Evolutionary conservation across 2,888 invertebrate genomes (phyloP).

Genomic region (Frankliniella fusca): DNA sequence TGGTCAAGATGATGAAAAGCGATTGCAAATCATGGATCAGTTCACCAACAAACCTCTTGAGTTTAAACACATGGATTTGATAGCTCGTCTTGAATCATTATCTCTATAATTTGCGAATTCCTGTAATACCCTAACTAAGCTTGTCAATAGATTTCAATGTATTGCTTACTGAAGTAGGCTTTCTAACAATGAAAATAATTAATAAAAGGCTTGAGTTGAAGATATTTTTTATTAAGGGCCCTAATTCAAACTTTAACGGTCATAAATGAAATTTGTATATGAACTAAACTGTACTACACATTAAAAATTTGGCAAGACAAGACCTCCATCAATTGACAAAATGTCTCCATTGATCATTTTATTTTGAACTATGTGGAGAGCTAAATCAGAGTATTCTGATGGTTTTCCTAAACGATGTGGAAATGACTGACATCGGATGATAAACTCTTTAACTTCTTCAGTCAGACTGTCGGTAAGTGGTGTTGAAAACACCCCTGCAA

Average conservation of each 20-base stretch:
- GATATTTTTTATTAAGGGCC: neutral
- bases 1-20: constrained; percentile 59
- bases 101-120: constrained; percentile 44
- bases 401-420: neutral
- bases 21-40: constrained; percentile 59
- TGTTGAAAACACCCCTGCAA: neutral
- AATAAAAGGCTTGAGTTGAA: too few species aligned
- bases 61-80: constrained; percentile 78
- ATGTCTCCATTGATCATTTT: neutral
- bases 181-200: too few species aligned
- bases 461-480: neutral
- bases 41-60: constrained; percentile 68
- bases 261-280: neutral
- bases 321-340: neutral
- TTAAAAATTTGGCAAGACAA: neutral
- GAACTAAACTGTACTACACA: neutral
- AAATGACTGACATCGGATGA: neutral
- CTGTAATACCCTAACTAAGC: constrained; percentile 49
- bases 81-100: constrained; percentile 62
- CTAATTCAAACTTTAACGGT: neutral
- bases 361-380: neutral
- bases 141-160: constrained; percentile 40
- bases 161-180: neutral
- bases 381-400: neutral
- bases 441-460: neutral